Conservation (phyloP, 2,113 vertebrate species). For the Oenanthe melanoleuca region DNA sequence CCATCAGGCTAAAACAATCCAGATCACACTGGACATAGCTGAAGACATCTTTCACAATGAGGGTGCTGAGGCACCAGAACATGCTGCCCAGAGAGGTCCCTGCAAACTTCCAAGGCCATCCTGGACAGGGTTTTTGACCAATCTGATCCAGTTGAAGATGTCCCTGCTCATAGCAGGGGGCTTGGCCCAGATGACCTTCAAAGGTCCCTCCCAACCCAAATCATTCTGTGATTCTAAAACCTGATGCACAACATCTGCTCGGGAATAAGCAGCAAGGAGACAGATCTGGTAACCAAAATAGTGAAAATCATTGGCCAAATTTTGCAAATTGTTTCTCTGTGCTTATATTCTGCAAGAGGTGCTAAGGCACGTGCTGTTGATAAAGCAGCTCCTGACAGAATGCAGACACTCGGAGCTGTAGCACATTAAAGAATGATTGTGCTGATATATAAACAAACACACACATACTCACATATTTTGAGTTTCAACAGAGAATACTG, state of each 20-base stretch:
- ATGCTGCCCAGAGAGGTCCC: not conserved
- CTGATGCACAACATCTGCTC: not conserved
- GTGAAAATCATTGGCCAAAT: not conserved
- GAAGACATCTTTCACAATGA: not conserved
- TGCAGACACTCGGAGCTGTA: not conserved
- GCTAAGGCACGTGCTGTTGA: not conserved
- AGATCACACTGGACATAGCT: not conserved
- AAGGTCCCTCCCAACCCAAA: not conserved
- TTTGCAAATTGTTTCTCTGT: not conserved
- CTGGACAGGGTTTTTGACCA: not conserved
- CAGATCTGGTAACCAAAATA: not conserved
- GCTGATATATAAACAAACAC: constrained; percentile 22
- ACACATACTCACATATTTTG: not conserved
- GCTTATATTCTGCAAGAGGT: not conserved
- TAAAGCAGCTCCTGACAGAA: not conserved
- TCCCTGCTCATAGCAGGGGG: not conserved
- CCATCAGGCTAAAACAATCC: not conserved
- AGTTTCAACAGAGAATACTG: not conserved
- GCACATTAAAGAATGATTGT: not conserved
- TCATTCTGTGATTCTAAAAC: not conserved
- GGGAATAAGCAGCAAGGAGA: not conserved
- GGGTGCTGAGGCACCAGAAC: not conserved
- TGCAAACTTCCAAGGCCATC: not conserved
- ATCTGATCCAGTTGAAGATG: not conserved
- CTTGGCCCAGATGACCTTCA: not conserved